phyloP scores from a whole-genome alignment of 2,797 vertebrate genomes.

The Varecia variegata region DNA sequence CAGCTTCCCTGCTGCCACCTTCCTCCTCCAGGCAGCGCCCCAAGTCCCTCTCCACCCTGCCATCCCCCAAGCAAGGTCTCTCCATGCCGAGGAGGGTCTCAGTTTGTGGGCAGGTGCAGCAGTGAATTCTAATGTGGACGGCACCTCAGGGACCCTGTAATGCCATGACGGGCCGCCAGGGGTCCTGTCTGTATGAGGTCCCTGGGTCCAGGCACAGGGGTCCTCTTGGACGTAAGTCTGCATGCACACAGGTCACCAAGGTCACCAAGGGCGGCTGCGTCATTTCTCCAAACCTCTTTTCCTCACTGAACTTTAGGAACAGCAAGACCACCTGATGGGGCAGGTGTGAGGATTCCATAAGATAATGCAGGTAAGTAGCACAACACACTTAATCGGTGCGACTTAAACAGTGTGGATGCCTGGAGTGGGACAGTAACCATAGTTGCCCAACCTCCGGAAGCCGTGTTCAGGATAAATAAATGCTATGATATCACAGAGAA shows the following conservation, averaged over 20 bases:
- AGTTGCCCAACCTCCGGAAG: neutral
- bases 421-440: neutral
- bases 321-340: neutral
- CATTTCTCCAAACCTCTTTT: neutral
- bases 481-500: neutral
- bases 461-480: neutral
- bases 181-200: neutral
- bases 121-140: neutral
- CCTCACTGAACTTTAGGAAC: neutral
- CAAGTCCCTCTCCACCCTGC: neutral
- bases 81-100: neutral
- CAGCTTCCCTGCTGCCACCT: neutral
- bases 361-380: neutral
- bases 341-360: neutral
- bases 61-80: neutral
- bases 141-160: neutral
- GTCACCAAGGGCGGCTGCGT: accelerated
- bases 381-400: neutral
- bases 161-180: neutral
- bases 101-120: neutral
- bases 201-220: neutral
- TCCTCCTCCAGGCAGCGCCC: neutral
- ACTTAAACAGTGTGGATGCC: neutral
- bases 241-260: accelerated
- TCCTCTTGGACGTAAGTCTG: neutral